Percentiles rank a stretch among this genome's conserved stretches.
Evolutionary conservation across 2,113 vertebrate species (phyloP).

Genomic region (Spermophilus dauricus): DNA sequence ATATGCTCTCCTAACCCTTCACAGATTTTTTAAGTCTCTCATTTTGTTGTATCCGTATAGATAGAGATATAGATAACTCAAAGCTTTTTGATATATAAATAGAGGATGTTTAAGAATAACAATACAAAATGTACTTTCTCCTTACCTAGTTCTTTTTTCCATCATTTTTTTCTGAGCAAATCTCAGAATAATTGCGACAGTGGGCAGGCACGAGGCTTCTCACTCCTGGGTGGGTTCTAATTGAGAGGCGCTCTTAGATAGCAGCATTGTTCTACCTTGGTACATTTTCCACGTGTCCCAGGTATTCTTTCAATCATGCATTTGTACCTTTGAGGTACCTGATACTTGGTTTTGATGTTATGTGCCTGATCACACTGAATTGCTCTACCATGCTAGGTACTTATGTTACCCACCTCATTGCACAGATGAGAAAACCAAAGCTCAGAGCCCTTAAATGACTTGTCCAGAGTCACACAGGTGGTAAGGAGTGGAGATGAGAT

Average conservation of each 20-base stretch:
- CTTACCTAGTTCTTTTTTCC: constrained; percentile 2
- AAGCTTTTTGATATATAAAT: not conserved
- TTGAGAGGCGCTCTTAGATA: not conserved
- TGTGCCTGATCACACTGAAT: not conserved
- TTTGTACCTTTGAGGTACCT: not conserved
- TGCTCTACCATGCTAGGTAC: not conserved
- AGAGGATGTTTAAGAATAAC: not conserved
- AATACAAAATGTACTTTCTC: not conserved
- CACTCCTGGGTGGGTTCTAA: not conserved
- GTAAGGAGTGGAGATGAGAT: not conserved
- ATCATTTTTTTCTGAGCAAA: not conserved
- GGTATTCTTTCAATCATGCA: not conserved
- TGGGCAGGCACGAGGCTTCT: not conserved
- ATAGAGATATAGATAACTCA: not conserved
- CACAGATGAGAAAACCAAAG: constrained; percentile 31
- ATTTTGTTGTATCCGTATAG: not conserved
- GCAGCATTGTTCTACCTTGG: not conserved
- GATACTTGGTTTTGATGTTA: not conserved
- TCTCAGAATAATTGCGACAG: not conserved
- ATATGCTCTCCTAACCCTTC: not conserved
- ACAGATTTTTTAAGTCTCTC: not conserved
- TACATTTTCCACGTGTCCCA: not conserved
- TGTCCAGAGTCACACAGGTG: not conserved
- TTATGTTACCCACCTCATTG: not conserved
- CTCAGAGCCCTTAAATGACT: not conserved